Evolutionary conservation across 2,797 vertebrate genomes (phyloP).

Genomic region (Arctocebus calabarensis): DNA sequence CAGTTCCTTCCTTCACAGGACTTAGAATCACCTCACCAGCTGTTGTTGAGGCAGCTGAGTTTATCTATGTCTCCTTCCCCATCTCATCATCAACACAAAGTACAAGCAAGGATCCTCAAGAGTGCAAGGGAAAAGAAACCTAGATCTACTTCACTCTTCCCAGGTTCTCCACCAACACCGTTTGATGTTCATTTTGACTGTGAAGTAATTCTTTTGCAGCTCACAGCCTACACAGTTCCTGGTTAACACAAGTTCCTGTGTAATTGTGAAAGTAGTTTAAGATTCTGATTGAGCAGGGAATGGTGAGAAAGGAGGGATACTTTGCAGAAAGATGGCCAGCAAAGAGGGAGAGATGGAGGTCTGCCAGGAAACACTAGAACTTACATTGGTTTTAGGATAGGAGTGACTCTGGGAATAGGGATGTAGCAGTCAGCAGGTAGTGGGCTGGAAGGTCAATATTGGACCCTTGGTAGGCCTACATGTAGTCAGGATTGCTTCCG

Average conservation of each 20-base stretch:
- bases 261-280: neutral
- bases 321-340: neutral
- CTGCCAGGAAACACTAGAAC: neutral
- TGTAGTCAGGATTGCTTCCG: neutral
- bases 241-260: neutral
- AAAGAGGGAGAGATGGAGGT: neutral
- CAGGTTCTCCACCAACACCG: neutral
- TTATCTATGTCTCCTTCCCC: neutral
- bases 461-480: too few relatives aligned
- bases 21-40: neutral
- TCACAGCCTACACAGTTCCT: neutral
- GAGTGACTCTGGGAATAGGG: neutral
- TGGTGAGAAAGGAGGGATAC: neutral
- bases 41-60: neutral
- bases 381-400: neutral
- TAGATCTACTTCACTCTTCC: neutral
- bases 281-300: neutral
- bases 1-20: neutral
- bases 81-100: neutral
- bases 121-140: neutral
- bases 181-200: neutral
- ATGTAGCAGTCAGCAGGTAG: accelerated
- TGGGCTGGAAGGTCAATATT: neutral
- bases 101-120: neutral
- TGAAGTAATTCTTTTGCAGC: neutral